Evolutionary conservation across 2,888 invertebrate genomes (phyloP), one percentile per base, ranked within the genome.

Genomic region (Aleiodes testaceus): DNA sequence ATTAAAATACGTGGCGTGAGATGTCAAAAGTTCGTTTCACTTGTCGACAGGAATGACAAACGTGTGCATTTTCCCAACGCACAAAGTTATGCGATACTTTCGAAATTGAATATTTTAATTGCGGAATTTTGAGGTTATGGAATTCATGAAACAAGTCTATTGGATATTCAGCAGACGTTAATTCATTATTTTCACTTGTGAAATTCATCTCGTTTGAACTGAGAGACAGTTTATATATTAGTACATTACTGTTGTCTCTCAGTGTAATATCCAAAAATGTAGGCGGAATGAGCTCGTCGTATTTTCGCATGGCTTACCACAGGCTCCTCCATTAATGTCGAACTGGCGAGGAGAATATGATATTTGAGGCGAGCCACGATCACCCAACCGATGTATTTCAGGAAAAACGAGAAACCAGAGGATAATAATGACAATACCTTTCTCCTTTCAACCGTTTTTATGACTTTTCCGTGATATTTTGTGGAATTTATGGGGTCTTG

Each of bases 1-100:
- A 66, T 66, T 53, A 61, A 63, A 63, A 63, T 63, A 63, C 63
- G 63, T 63, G n/a, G 45, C 63, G 45, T 63, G 45, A 63, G 18
- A 44, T 20, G 44, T 67, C 47, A 67, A 67, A 66, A 55, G 55
- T 67, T 45, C 22, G 55, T 55, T 55, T 22, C 45, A 63, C 63
- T 45, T 63, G 63, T 63, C 63, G 7, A 45, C 63, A 20, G n/a
- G 36, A n/a, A 63, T 63, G 45, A 63, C 63, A 44, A n/a, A 18
- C 18, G 14, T n/a, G 18, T 16, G 7, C 3, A 0, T 26, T 26
- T 36, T 59, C 18, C 36, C 14, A 9, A 59, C 18, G 18, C 18
- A 12, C 7, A 42, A 42, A 59, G 30, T 12, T 53, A 47, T 42
- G 16, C 6, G 42, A 59, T 42, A 30, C 1, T 14, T 16, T 55